These are phyloP conservation scores for Halcyon leucocephala DNA, from an alignment of 2,797 vertebrate genomes.

Conservation along the genomic window DNA sequence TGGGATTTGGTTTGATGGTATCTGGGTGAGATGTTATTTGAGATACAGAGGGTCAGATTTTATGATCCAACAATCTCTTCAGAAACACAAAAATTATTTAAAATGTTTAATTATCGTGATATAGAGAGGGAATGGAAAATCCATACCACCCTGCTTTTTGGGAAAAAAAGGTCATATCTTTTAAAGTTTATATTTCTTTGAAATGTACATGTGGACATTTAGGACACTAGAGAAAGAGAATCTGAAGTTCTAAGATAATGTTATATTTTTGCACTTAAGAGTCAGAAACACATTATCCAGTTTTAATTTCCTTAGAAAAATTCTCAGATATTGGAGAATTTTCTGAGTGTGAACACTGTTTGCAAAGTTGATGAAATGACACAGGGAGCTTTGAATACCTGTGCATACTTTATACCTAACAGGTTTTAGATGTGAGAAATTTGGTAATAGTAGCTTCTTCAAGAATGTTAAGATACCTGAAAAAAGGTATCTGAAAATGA, in stretches of 20 bases:
- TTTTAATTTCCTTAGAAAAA: background rate
- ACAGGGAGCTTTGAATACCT: background rate
- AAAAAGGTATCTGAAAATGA: background rate
- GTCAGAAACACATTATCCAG: fast-evolving
- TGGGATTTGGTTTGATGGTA: fast-evolving
- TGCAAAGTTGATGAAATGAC: background rate
- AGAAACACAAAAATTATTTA: background rate
- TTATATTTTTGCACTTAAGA: background rate
- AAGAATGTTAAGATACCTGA: background rate
- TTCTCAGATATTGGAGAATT: background rate
- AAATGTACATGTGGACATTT: background rate
- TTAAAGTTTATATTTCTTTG: background rate
- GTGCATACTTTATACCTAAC: background rate
- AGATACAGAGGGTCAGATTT: background rate
- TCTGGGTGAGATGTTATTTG: background rate
- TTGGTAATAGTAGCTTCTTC: background rate
- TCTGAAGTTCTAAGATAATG: background rate
- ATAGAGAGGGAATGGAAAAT: background rate
- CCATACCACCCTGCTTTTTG: fast-evolving
- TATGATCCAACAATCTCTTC: background rate
- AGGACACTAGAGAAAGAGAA: background rate
- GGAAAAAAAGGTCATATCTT: background rate
- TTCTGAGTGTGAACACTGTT: background rate
- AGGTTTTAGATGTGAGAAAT: background rate
- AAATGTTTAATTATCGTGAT: background rate